A percentile compares a stretch with the other conserved stretches of the same genome.
Conservation (phyloP, 2,888 invertebrate genomes). For the Acanthosepion esculentum region DNA sequence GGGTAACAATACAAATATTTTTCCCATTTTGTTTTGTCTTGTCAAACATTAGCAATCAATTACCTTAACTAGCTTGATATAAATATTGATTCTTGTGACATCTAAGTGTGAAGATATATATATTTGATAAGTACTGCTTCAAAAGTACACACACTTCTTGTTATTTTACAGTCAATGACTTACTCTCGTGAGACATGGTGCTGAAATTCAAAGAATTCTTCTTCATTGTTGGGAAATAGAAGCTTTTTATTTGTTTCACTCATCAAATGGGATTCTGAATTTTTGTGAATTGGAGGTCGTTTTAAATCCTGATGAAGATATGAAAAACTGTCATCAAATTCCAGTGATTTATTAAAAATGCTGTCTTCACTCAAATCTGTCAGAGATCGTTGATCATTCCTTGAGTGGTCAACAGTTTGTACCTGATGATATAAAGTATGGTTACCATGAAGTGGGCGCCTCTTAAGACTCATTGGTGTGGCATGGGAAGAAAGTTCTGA, state of each 20-base stretch:
- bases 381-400: background rate
- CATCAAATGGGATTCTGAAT: background rate
- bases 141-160: no score
- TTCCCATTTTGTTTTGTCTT: no score
- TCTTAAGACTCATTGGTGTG: background rate
- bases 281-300: background rate
- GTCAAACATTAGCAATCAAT: no score
- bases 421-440: background rate
- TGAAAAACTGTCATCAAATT: background rate
- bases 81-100: background rate
- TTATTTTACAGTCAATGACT: background rate
- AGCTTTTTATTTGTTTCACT: background rate
- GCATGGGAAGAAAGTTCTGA: no score
- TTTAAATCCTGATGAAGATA: background rate
- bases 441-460: background rate
- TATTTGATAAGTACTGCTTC: no score
- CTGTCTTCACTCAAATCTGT: background rate
- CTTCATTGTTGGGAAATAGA: background rate
- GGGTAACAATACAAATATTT: no score
- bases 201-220: background rate
- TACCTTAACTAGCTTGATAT: background rate
- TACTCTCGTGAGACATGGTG: background rate
- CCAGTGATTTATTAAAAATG: background rate
- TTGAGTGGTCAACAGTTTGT: background rate
- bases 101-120: no score